Percentiles rank a stretch among this genome's conserved stretches.
These are phyloP conservation scores for Invenusta paracnida DNA, from an alignment of 2,888 invertebrate species.

Conservation along the genomic window DNA sequence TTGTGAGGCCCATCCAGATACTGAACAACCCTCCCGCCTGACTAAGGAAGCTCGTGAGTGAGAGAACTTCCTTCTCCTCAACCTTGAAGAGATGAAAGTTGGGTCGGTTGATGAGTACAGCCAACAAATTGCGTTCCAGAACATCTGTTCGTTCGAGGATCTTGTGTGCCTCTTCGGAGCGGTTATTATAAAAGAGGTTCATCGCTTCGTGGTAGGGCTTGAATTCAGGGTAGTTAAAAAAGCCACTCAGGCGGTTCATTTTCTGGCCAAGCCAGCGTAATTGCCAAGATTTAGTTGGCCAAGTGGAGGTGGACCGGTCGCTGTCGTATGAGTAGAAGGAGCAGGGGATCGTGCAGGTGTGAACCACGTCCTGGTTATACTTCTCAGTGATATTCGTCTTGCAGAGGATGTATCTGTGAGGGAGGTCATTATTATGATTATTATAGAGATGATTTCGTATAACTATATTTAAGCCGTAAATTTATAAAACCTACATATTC, in stretches of 20 bases:
- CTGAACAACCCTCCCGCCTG: constrained; percentile 42
- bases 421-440: no score
- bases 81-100: constrained; percentile 42
- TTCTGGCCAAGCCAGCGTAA: constrained; percentile 29
- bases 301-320: constrained; percentile 40
- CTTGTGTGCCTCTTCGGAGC: constrained; percentile 15
- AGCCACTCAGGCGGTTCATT: not conserved
- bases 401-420: constrained; percentile 30
- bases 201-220: constrained; percentile 39
- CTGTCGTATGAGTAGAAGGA: constrained; percentile 41
- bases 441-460: no score
- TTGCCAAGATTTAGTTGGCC: constrained; percentile 42
- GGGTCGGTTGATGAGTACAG: constrained; percentile 39
- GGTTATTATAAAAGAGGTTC: not conserved
- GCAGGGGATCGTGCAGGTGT: constrained; percentile 36
- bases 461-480: no score
- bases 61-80: constrained; percentile 43
- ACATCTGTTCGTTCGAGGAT: constrained; percentile 28
- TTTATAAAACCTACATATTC: no score
- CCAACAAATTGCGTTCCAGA: constrained; percentile 41
- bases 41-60: constrained; percentile 42
- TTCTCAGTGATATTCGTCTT: constrained; percentile 37
- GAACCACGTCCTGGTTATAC: constrained; percentile 41
- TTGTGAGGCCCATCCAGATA: constrained; percentile 41
- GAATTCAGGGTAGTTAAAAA: constrained; percentile 34